Base-by-base conservation (phyloP, 2,113 vertebrate genomes). In the Nerophis lumbriciformis region DNA sequence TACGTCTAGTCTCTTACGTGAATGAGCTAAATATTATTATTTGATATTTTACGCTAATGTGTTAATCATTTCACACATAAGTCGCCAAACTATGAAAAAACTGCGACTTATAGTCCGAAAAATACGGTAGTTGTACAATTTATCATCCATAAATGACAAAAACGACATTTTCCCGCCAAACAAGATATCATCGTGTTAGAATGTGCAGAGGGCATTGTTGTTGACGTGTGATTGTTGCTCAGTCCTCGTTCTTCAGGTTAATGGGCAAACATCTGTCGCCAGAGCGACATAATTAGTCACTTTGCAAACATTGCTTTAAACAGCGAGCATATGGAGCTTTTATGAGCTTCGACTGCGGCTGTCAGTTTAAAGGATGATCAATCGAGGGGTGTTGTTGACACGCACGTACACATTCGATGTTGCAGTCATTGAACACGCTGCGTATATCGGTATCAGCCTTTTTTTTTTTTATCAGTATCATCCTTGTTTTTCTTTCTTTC, bases 251-350 rank as follows among this genome's bases (percentile, higher is more conserved):
- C 69, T 76, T 77, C 65, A 59, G 72, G 73, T 86, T 83, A 83
- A 86, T 80, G 65, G 71, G 69, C 57, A 79, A 85, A 85, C 85
- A 88, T 86, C 88, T 89, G 87, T 70, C 51, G 45, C 50, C 72
- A 73, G 69, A 77, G 75, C 61, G 48, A 61, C 75, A 71, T 83
- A 88, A 88, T 90, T 80, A 86, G 75, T 69, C 61, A 59, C 62
- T 83, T 84, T 81, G 72, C 66, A 71, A 79, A 77, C 53, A 77
- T 76, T 71, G 61, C 59, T 69, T 65, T 36, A 71, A 88, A 80
- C 86, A 83, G 83, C 80, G 82, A 83, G 65, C 88, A 87, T 88
- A 90, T 88, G 86, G 85, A 66, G 61, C 69, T 78, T 86, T 80
- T 69, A 53, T 77, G 72, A 81, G 81, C 81, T 66, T 65, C 66